These are phyloP conservation scores for Eira barbara DNA, from an alignment of 2,113 vertebrate genomes.

Conservation along the genomic window DNA sequence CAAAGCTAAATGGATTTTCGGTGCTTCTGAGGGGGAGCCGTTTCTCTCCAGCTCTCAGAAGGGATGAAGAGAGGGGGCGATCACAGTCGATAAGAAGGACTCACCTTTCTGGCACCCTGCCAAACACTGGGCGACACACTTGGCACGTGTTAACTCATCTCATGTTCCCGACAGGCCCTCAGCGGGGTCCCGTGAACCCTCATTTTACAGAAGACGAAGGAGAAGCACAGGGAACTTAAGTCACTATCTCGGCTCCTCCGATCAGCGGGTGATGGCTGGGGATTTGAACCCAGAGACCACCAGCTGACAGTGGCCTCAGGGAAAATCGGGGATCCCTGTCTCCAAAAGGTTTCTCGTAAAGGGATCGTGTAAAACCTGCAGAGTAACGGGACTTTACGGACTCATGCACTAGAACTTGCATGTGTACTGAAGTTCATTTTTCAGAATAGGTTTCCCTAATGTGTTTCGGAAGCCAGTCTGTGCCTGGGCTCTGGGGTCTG, in stretches of 20 bases:
- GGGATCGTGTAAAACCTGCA: not conserved
- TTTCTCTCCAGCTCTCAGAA: not conserved
- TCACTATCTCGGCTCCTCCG: not conserved
- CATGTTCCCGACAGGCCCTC: not conserved
- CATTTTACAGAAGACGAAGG: not conserved
- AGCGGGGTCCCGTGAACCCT: not conserved
- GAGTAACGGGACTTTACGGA: not conserved
- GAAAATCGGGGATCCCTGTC: not conserved
- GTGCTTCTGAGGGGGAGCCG: not conserved
- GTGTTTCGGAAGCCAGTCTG: not conserved
- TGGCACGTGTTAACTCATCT: not conserved
- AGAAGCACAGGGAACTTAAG: not conserved
- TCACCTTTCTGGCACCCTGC: not conserved
- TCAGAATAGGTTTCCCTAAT: not conserved
- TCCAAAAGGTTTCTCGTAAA: not conserved
- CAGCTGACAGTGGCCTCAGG: not conserved
- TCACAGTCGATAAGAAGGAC: not conserved
- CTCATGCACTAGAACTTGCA: not conserved
- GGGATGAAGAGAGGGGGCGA: not conserved
- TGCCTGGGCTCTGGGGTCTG: not conserved
- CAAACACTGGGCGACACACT: not conserved
- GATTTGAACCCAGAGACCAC: not conserved
- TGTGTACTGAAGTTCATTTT: not conserved
- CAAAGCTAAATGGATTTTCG: not conserved
- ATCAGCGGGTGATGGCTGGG: not conserved